phyloP scores from a whole-genome alignment of 2,797 vertebrate genomes.

The Pseudocheirus occidentalis region DNA sequence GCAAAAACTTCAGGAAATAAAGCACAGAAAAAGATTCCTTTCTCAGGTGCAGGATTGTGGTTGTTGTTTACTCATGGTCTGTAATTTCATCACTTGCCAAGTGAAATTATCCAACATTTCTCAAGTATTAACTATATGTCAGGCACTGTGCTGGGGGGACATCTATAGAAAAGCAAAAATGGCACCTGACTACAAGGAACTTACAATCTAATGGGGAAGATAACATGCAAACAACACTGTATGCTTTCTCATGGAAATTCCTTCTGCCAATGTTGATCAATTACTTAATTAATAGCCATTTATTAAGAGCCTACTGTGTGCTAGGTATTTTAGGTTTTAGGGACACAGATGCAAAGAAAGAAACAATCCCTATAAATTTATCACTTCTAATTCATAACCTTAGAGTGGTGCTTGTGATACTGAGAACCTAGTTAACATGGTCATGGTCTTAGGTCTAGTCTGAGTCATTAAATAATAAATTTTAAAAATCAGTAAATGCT shows the following conservation, averaged over 20 bases:
- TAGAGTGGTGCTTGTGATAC: not conserved
- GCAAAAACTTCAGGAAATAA: not conserved
- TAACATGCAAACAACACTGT: not conserved
- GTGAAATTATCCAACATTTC: not conserved
- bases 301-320: not conserved
- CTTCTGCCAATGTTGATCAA: not conserved
- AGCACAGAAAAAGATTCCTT: not conserved
- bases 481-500: not conserved
- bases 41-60: not conserved
- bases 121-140: not conserved
- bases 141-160: not conserved
- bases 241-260: not conserved
- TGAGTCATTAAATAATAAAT: not conserved
- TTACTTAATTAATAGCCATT: not conserved
- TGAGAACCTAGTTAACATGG: not conserved
- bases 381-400: not conserved
- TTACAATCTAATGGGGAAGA: not conserved
- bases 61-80: not conserved
- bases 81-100: not conserved
- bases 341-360: not conserved
- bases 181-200: not conserved
- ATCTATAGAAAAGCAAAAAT: not conserved
- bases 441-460: not conserved
- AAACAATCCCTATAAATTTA: not conserved
- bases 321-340: not conserved